Base-by-base conservation (phyloP, 2,797 vertebrate genomes). In the Limosa lapponica region DNA sequence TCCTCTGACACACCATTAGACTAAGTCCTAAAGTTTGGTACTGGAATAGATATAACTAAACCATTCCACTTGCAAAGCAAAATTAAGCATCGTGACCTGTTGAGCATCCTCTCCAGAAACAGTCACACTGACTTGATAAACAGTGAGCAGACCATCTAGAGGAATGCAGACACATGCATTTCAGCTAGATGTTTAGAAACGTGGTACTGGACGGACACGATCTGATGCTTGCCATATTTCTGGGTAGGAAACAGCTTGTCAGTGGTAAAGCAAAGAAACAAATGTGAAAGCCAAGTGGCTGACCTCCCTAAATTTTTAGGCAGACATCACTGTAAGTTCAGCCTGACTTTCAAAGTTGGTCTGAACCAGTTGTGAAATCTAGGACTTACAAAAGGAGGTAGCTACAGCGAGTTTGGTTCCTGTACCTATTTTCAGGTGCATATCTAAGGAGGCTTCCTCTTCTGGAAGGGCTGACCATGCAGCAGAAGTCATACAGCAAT, bases 91-190 rank as follows among this genome's bases (percentile, higher is more conserved):
- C 36, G 3, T 17, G 27, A 22, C 2, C 0, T 25, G 16, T n/a
- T 65, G 51, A 13, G 30, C n/a, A 6, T 15, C 49, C 74, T 61
- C 36, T 59, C 54, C 54, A 73, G 48, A 85, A 61, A 36, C 1
- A 27, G 32, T 43, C 46, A 11, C 4, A 3, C 30, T 52, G 52
- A 11, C 12, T 34, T 36, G 14, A 24, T n/a, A 24, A 44, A 28
- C 64, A 41, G 46, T 11, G 34, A 46, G 39, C 36, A 34, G 54
- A 59, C 5, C 57, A 36, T 27, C 34, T 22, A 46, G 34, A 84
- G 10, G 30, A 79, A 79, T 7, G 18, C 30, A 48, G 67, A 16
- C 34, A 10, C 8, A 39, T 0, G 0, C 9, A 10, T 28, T 43
- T n/a, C 69, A 51, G 36, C 27, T 14, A n/a, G 24, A 19, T 17